A percentile compares a stretch with the other conserved stretches of the same genome.
These are phyloP conservation scores for Ostrea edulis DNA, from an alignment of 1,140 invertebrate species.

Conservation along the genomic window DNA sequence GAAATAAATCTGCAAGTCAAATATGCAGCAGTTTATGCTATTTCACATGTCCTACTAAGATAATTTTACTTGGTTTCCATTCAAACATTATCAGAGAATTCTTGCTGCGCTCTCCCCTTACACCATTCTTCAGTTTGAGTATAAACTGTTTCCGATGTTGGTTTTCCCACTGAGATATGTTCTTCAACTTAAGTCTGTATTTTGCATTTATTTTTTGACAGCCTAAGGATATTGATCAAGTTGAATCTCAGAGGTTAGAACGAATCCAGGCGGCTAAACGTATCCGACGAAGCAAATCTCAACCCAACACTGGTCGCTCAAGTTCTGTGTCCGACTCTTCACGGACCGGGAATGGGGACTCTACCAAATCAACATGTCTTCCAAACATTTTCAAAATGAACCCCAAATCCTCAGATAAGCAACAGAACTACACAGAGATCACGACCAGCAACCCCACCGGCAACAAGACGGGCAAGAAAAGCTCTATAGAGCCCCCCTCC, in stretches of 20 bases:
- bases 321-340: conserved; percentile 58
- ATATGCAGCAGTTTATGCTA: neutral
- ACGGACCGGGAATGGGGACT: conserved; percentile 59
- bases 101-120: neutral
- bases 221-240: conserved; percentile 74
- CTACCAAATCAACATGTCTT: conserved; percentile 70
- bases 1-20: conserved; percentile 7
- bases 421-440: conserved; percentile 62
- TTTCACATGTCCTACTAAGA: neutral
- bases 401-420: conserved; percentile 67
- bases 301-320: conserved; percentile 63
- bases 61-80: neutral
- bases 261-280: conserved; percentile 71
- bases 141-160: neutral
- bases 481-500: conserved; percentile 62
- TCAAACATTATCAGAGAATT: neutral
- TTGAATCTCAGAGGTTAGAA: conserved; percentile 71
- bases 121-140: neutral
- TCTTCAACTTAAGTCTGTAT: conserved; percentile 26
- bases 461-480: conserved; percentile 21
- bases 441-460: conserved; percentile 47
- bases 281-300: conserved; percentile 71
- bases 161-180: neutral
- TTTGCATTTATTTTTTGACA: conserved; percentile 59
- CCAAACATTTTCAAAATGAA: conserved; percentile 74